These are phyloP conservation scores for Zhuqinia jingwanae DNA, from an alignment of 2,888 invertebrate species.

Conservation along the genomic window DNA sequence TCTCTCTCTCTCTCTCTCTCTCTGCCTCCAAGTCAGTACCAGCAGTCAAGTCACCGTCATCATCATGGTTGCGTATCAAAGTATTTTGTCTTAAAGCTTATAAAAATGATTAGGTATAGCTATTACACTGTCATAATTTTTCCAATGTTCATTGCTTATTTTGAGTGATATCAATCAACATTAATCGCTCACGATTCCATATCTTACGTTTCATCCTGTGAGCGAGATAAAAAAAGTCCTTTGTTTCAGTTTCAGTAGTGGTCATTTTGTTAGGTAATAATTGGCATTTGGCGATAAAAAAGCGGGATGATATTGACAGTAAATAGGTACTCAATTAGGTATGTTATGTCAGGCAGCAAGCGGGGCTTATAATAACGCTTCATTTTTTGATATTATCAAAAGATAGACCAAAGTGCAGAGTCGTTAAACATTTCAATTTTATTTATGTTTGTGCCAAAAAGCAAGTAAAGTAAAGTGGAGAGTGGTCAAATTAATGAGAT, in stretches of 20 bases:
- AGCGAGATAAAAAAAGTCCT: no score
- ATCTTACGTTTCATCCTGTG: constrained; percentile 13
- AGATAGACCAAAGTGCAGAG: background rate
- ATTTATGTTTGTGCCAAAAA: constrained; percentile 7
- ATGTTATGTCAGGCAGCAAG: background rate
- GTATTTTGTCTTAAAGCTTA: background rate
- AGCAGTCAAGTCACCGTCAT: background rate
- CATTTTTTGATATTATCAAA: no score
- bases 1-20: background rate
- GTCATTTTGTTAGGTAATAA: no score
- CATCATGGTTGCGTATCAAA: background rate
- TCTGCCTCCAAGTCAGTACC: background rate
- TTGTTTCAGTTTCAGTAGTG: no score
- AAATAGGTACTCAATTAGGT: no score
- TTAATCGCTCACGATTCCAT: background rate
- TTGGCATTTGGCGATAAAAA: no score
- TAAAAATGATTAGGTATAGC: constrained; percentile 20
- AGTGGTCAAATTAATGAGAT: background rate
- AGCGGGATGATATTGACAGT: no score
- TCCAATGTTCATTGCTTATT: constrained; percentile 42
- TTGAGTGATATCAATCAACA: constrained; percentile 30
- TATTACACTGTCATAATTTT: constrained; percentile 16
- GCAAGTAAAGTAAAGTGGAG: background rate
- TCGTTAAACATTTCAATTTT: background rate
- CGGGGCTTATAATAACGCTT: no score